A percentile compares a stretch with the other conserved stretches of the same genome.
These are phyloP conservation scores for Morpho achilles DNA, from an alignment of 2,888 invertebrate genomes.

Conservation along the genomic window DNA sequence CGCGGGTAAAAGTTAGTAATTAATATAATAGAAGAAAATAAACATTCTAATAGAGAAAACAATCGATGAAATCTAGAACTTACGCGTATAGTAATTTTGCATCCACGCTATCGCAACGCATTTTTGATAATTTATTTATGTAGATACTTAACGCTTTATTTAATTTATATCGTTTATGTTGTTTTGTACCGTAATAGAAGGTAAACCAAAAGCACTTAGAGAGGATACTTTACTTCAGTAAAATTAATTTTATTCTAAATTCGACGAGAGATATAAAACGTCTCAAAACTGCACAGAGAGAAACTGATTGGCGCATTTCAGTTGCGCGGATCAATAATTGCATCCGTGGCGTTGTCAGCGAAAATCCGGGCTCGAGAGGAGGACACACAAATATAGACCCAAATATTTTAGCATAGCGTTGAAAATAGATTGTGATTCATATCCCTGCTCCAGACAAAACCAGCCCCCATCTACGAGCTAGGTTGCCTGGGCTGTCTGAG, in stretches of 20 bases:
- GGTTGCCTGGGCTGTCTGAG: constrained; percentile 11
- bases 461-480: constrained; percentile 17
- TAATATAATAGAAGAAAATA: constrained; percentile 1
- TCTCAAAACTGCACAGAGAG: constrained; percentile 11
- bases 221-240: no score
- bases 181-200: no score
- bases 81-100: constrained; percentile 23
- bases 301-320: constrained; percentile 24
- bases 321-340: constrained; percentile 30
- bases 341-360: constrained; percentile 15
- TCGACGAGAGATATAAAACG: not conserved
- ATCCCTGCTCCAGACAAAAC: constrained; percentile 9
- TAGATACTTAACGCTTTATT: not conserved
- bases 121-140: constrained; percentile 5
- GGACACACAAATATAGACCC: constrained; percentile 7
- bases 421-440: not conserved
- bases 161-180: not conserved
- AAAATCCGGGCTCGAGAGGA: constrained; percentile 9
- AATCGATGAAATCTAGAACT: constrained; percentile 1
- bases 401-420: not conserved
- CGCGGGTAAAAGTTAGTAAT: no score
- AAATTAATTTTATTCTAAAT: no score
- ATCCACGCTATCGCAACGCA: constrained; percentile 22
- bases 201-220: no score
- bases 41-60: not conserved